Conservation (phyloP, 2,888 invertebrate species). For the Suillia variegata region DNA sequence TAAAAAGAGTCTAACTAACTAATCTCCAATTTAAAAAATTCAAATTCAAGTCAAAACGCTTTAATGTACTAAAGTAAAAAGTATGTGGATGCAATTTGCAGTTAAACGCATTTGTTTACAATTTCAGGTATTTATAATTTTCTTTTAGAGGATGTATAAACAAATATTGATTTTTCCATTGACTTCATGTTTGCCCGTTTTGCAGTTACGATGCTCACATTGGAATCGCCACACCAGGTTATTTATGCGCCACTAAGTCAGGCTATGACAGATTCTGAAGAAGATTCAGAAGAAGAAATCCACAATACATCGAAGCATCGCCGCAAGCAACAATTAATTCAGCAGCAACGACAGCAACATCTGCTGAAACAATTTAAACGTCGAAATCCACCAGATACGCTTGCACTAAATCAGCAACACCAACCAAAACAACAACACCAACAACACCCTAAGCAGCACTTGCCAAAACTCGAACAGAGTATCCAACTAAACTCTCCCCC, state of each 20-base stretch:
- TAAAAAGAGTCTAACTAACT: too few species aligned
- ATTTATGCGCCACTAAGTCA: constrained; percentile 79
- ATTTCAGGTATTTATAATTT: constrained; percentile 40
- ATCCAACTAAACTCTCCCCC: constrained; percentile 19
- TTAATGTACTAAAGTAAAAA: constrained; percentile 24
- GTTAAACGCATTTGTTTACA: constrained; percentile 37
- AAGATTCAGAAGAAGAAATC: constrained; percentile 76
- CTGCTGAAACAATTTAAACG: constrained; percentile 33
- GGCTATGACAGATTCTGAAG: constrained; percentile 76
- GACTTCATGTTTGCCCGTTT: constrained; percentile 4
- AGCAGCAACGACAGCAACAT: constrained; percentile 32
- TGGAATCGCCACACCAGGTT: constrained; percentile 62
- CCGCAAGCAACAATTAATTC: constrained; percentile 29
- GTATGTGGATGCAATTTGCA: constrained; percentile 48
- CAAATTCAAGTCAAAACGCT: neutral
- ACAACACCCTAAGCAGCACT: constrained; percentile 28
- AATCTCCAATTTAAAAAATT: too few species aligned
- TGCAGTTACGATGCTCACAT: constrained; percentile 58
- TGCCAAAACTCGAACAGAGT: constrained; percentile 23
- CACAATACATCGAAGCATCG: constrained; percentile 39
- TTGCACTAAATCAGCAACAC: constrained; percentile 38
- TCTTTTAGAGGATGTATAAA: neutral
- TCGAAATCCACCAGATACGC: constrained; percentile 43
- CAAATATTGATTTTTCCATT: constrained; percentile 49
- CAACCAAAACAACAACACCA: constrained; percentile 28